Evolutionary conservation across 2,797 vertebrate genomes (phyloP), one percentile per base, ranked within the genome.

Genomic region (Pampus argenteus): DNA sequence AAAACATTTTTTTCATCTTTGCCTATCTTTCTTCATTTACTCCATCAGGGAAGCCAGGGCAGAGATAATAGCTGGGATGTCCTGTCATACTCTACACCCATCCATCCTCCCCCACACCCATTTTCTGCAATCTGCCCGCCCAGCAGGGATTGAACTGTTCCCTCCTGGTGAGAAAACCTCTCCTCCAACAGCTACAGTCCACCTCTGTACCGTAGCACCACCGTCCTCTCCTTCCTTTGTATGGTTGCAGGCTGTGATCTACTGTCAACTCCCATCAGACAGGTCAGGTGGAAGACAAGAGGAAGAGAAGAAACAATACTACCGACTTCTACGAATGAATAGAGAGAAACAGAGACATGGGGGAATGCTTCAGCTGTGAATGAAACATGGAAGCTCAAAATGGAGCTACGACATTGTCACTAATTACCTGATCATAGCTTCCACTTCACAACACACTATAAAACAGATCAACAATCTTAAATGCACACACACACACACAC

Each of bases 271-370:
- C 79, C 68, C 69, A 89, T 90, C 86, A 88, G 71, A 31, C 59
- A 57, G 79, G 70, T 90, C 79, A 82, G 76, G 38, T 79, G 80
- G 80, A 90, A 90, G 86, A 89, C 78, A 71, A 72, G 74, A 76
- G 58, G 68, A 87, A 58, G 38, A 50, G 47, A 29, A 34, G 34
- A 28, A 54, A 36, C 51, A 6, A 36, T 55, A 44, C 44, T 6
- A 1, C 82, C 65, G 75, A 78, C 82, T 62, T 76, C 57, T n/a
- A 54, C 72, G 13, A 23, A 26, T 1, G n/a, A 51, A 61, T 29
- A 44, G 49, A 64, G 13, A 34, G 13, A 17, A 23, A 54, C 25
- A 29, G 23, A 23, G 20, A 29, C 22, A 4, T 8, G 28, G 25
- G 15, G 2, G 22, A 42, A 31, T 29, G 13, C 13, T 38, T 22